Evolutionary conservation across 1,140 invertebrate genomes (phyloP), one percentile per base, ranked within the genome.

Genomic region (Aphaenogaster floridana): DNA sequence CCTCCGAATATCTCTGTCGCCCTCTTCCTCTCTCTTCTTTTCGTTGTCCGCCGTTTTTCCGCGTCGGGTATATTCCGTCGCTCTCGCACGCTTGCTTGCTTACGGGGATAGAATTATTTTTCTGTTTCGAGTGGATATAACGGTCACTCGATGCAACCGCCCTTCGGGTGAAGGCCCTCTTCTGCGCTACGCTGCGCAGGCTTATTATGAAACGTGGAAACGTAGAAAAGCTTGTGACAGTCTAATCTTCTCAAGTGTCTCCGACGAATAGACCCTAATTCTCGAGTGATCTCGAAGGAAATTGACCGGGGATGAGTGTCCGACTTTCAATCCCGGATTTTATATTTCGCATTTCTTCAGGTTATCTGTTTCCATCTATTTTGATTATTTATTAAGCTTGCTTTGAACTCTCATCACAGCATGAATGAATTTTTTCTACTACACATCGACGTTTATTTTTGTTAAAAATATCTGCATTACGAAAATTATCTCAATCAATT

Each of bases 21-120:
- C 84, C 77, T 86, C 64, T 84, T 42, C n/a, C 13, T 83, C 17
- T 64, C 28, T 45, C 78, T 86, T 83, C 39, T 66, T 85, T 74
- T 48, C 59, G 34, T n/a, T 59, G 39, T 79, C 61, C 42, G 66
- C 34, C 57, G 34, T 50, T 63, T 63, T 86, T 79, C 74, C 69
- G 52, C 61, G 8, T 59, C 59, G n/a, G 36, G 3, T 50, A 59
- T 52, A n/a, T 61, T 63, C 63, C 45, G 39, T 74, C 21, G 54
- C 68, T 77, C 34, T 83, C 77, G 45, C 45, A 28, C 76, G 13
- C 68, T 50, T 80, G 28, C 88, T 83, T 59, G 76, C 86, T 89
- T 88, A 85, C 83, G 92, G 91, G 90, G 92, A 93, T 90, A 93
- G 93, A 95, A 95, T 95, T 95, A 95, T 95, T 95, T 95, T 95